These are phyloP conservation scores for Lasioglossum pauxillum DNA, from an alignment of 2,888 invertebrate genomes.

Conservation along the genomic window DNA sequence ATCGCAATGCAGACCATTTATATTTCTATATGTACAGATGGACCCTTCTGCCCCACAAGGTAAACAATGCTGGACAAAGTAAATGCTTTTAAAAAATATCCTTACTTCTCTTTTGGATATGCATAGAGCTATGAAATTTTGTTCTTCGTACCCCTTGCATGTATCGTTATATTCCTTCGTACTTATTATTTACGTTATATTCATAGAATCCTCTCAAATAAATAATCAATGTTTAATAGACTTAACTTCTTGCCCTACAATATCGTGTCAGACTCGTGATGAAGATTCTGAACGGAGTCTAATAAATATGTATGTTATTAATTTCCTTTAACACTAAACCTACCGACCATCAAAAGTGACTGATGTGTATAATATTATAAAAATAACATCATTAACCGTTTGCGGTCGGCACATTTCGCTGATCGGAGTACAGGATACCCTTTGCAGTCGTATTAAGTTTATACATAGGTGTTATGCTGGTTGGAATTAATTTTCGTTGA, in stretches of 20 bases:
- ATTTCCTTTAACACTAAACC: too few species aligned
- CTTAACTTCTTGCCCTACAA: neutral
- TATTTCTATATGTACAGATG: neutral
- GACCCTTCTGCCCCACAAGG: conserved; percentile 86
- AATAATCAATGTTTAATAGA: neutral
- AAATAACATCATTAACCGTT: too few species aligned
- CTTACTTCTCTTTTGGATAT: conserved; percentile 70
- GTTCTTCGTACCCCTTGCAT: neutral
- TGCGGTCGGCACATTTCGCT: too few species aligned
- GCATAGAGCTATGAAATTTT: conserved; percentile 37
- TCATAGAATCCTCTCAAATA: neutral
- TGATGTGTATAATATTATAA: too few species aligned
- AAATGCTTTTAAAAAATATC: neutral
- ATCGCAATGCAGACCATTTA: neutral
- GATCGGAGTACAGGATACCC: too few species aligned
- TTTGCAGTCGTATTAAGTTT: too few species aligned
- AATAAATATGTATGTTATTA: too few species aligned
- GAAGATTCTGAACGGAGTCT: too few species aligned
- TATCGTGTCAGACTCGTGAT: too few species aligned
- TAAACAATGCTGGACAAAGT: conserved; percentile 87
- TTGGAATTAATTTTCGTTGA: too few species aligned
- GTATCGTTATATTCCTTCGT: conserved; percentile 58
- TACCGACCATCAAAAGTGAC: too few species aligned
- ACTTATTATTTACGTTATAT: conserved; percentile 51
- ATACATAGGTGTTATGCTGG: too few species aligned